Evolutionary conservation across 2,888 invertebrate species (phyloP), one percentile per base, ranked within the genome.

Genomic region (Parochlus steinenii): DNA sequence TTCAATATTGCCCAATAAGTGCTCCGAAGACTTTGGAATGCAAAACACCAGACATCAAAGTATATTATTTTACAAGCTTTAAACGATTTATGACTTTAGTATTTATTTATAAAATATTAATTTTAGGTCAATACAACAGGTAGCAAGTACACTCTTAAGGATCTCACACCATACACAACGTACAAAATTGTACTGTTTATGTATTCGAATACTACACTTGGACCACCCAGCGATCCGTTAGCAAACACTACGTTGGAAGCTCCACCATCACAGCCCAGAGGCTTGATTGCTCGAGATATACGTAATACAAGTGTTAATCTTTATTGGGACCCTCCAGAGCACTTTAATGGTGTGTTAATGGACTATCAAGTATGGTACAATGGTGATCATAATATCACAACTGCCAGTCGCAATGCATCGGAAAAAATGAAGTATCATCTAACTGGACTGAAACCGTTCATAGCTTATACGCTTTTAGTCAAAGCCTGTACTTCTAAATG

Each of bases 151-250:
- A 65, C 61, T 25, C 65, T 83, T n/a, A 61, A 58, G 2, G 62
- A 65, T 33, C 58, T 87, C 34, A 69, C 70, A 43, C 81, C 86
- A 0, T 81, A 74, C 48, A 76, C 76, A 4, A 74, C 72, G 1
- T 87, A 87, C 48, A 71, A 67, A 52, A 64, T 85, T 31, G 62
- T 63, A 15, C 69, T 86, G 41, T 64, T 74, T 22, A 69, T 82
- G 42, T 64, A 65, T 24, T 69, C 71, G 1, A 63, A 61, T 32
- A 60, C 55, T 28, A 69, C 64, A 5, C 51, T 48, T 27, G 69
- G 71, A 8, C 58, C 63, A 26, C 56, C 55, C 32, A 72, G 74
- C 55, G 66, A 77, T 59, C 59, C 73, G 39, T 46, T 69, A 3
- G 63, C 64, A 33, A 69, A 69, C 25, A 75, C 73, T 4, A 86